These are phyloP conservation scores for Apis laboriosa DNA, from an alignment of 1,140 invertebrate genomes.

Conservation along the genomic window DNA sequence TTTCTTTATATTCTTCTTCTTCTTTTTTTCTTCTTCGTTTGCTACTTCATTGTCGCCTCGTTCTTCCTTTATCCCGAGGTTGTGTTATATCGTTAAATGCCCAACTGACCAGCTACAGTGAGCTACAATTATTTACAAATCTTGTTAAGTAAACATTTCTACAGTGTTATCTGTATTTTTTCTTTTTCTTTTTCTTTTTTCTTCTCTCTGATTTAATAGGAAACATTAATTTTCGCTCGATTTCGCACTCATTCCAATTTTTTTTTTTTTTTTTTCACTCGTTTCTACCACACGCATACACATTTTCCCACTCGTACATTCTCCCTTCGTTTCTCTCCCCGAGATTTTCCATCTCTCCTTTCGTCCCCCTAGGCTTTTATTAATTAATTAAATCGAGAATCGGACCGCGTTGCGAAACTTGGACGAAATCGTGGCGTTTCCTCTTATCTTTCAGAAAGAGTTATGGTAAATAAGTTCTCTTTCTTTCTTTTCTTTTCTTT, in stretches of 20 bases:
- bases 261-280: conserved; percentile 28
- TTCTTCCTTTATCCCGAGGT: neutral
- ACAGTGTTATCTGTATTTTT: conserved; percentile 7
- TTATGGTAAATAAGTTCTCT: neutral
- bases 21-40: conserved; percentile 10
- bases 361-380: neutral
- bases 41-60: neutral
- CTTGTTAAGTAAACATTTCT: conserved; percentile 44
- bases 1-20: conserved; percentile 17
- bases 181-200: conserved; percentile 30
- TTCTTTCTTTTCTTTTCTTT: too few species aligned
- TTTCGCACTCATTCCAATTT: conserved; percentile 42
- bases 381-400: conserved; percentile 7
- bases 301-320: conserved; percentile 10
- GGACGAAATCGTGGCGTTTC: neutral
- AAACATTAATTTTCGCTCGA: conserved; percentile 65
- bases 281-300: conserved; percentile 26
- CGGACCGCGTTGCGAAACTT: conserved; percentile 6
- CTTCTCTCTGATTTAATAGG: conserved; percentile 64
- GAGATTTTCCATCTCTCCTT: neutral
- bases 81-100: conserved; percentile 62
- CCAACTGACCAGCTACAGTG: conserved; percentile 73
- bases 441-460: neutral
- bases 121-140: conserved; percentile 71
- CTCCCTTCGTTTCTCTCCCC: conserved; percentile 28